Evolutionary conservation across 2,888 invertebrate species (phyloP).

Genomic region (Dyspetes luteomarginatus): DNA sequence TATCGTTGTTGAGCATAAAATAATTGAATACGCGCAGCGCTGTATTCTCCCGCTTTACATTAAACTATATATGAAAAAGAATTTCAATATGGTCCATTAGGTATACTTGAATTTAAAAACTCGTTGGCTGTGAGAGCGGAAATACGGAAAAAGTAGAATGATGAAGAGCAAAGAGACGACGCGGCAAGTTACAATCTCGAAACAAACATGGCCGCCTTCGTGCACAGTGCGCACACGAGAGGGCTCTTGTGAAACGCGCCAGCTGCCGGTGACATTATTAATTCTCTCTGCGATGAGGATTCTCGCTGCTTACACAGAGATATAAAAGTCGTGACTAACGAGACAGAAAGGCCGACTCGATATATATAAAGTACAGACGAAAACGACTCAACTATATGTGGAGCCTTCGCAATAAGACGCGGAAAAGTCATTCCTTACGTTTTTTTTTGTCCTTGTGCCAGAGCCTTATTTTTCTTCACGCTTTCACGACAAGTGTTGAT

Average conservation of each 20-base stretch:
- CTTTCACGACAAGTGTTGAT: neutral
- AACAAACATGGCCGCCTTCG: slow-evolving; percentile 56
- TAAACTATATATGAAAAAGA: too few species aligned
- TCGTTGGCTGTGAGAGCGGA: neutral
- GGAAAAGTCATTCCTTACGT: slow-evolving; percentile 6
- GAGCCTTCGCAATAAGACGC: slow-evolving; percentile 1
- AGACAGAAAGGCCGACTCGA: slow-evolving; percentile 3
- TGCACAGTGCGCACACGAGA: slow-evolving; percentile 27
- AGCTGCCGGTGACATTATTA: slow-evolving; percentile 51
- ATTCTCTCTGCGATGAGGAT: slow-evolving; percentile 31
- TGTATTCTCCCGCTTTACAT: too few species aligned
- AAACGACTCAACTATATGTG: neutral
- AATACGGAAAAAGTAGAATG: slow-evolving; percentile 25
- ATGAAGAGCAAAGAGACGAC: slow-evolving; percentile 14
- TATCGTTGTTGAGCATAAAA: slow-evolving; percentile 12
- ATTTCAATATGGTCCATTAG: neutral
- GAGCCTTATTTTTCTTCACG: neutral
- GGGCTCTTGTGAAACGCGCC: slow-evolving; percentile 36
- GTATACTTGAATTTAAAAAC: slow-evolving; percentile 5
- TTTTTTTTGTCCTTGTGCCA: neutral
- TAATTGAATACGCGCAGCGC: too few species aligned
- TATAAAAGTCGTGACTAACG: slow-evolving; percentile 11
- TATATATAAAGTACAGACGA: neutral
- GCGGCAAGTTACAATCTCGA: slow-evolving; percentile 43
- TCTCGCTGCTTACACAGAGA: slow-evolving; percentile 9